These are phyloP conservation scores for Dicrurus megarhynchus DNA, from an alignment of 2,113 vertebrate species.

Conservation along the genomic window DNA sequence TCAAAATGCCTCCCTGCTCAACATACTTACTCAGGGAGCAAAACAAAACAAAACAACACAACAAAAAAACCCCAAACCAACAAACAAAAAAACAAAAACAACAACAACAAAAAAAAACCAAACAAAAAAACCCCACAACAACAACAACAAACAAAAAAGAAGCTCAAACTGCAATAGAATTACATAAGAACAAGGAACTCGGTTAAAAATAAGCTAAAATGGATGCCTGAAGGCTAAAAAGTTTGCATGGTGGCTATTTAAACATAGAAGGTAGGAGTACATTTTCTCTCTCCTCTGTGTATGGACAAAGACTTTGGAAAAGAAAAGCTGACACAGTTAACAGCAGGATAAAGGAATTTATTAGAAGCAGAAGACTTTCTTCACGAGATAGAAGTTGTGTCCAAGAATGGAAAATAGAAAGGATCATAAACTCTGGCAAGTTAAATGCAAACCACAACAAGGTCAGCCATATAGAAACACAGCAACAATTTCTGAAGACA, in stretches of 20 bases:
- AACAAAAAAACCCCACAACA: too few relatives aligned
- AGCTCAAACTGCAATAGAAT: neutral
- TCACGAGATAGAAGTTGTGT: neutral
- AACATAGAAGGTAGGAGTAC: neutral
- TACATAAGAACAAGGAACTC: neutral
- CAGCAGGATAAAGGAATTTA: constrained; percentile 25
- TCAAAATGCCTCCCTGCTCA: neutral
- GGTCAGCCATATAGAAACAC: neutral
- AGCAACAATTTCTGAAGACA: neutral
- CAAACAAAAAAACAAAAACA: too few relatives aligned
- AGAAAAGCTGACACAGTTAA: constrained; percentile 9
- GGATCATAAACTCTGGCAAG: neutral
- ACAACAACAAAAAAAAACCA: neutral
- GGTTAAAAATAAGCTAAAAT: neutral
- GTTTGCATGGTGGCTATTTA: neutral
- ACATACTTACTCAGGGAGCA: neutral
- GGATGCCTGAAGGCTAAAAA: neutral
- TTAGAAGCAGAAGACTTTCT: constrained; percentile 34
- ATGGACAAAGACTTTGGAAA: neutral
- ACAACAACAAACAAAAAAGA: too few relatives aligned
- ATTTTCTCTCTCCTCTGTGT: neutral
- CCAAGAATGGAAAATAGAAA: constrained; percentile 20
- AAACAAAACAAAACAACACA: neutral
- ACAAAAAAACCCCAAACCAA: neutral
- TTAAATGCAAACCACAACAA: constrained; percentile 17